Percentiles rank a stretch among this genome's conserved stretches.
phyloP scores from a whole-genome alignment of 2,113 vertebrate genomes.

The Malurus melanocephalus region DNA sequence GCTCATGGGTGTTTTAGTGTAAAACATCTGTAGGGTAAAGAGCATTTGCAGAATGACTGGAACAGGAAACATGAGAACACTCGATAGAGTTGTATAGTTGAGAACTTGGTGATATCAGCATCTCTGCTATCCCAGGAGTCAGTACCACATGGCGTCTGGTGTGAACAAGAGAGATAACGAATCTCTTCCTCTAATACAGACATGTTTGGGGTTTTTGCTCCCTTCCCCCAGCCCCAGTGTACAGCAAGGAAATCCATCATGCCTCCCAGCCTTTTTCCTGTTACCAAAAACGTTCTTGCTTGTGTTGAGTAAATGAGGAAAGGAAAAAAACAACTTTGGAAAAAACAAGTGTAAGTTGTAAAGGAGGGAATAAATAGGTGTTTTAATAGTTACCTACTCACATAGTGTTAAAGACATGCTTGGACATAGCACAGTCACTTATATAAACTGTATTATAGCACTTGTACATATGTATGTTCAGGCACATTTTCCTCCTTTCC shows the following conservation, averaged over 20 bases:
- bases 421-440: background rate
- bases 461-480: rapidly evolving
- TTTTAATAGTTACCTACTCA: background rate
- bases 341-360: background rate
- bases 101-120: background rate
- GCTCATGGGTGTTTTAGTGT: background rate
- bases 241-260: background rate
- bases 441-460: background rate
- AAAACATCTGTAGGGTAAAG: background rate
- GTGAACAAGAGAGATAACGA: background rate
- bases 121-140: background rate
- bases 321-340: background rate
- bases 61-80: background rate
- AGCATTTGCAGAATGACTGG: background rate
- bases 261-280: background rate
- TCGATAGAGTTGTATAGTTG: background rate
- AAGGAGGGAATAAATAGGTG: background rate
- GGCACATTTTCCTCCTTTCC: background rate
- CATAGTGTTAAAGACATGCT: background rate
- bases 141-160: rapidly evolving
- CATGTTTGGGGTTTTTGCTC: background rate
- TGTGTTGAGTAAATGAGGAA: background rate
- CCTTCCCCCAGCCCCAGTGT: background rate
- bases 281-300: background rate
- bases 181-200: background rate